Percentiles rank a stretch among this genome's conserved stretches.
These are phyloP conservation scores for Teinopalpus imperialis DNA, from an alignment of 2,888 invertebrate genomes.

Conservation along the genomic window DNA sequence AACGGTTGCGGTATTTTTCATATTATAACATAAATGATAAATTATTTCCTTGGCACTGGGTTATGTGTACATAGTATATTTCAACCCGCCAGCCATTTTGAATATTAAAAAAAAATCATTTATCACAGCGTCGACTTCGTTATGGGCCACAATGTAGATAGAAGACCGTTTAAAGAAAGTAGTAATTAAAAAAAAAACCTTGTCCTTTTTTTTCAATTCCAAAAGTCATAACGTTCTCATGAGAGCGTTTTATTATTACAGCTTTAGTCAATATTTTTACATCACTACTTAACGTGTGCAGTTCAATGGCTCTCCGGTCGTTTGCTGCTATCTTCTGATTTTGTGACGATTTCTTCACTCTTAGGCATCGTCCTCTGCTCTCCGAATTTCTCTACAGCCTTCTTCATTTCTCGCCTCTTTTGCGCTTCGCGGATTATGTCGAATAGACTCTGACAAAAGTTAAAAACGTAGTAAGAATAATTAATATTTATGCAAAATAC, in stretches of 20 bases:
- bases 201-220: too few species aligned
- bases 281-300: not conserved
- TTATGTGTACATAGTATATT: too few species aligned
- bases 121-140: too few species aligned
- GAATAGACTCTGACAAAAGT: constrained; percentile 64
- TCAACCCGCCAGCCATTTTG: too few species aligned
- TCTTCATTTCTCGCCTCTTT: constrained; percentile 64
- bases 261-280: constrained; percentile 6
- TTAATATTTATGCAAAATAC: not conserved
- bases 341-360: constrained; percentile 57
- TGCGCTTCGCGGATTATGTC: constrained; percentile 73
- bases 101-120: too few species aligned
- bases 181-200: too few species aligned
- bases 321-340: constrained; percentile 54
- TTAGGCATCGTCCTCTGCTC: constrained; percentile 48
- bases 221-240: not conserved
- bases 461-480: too few species aligned
- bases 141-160: too few species aligned
- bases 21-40: too few species aligned
- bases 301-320: constrained; percentile 65
- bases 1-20: too few species aligned
- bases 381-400: constrained; percentile 48
- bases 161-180: too few species aligned
- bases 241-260: constrained; percentile 16
- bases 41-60: too few species aligned